Evolutionary conservation across 2,888 invertebrate genomes (phyloP).

Genomic region (Plemyria rubiginata): DNA sequence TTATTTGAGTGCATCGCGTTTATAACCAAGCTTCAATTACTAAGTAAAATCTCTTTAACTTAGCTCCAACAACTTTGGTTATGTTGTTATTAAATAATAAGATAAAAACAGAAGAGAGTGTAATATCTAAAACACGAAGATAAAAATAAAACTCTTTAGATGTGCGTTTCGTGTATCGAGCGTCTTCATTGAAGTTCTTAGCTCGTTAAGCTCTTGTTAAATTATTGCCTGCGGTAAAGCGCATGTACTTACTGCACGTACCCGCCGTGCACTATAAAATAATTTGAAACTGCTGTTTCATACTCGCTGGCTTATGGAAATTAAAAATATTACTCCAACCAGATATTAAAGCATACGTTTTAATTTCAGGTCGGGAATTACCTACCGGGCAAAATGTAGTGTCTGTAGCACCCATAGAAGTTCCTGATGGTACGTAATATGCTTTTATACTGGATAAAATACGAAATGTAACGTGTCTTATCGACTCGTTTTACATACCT

Average conservation of each 20-base stretch:
- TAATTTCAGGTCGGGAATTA: slow-evolving; percentile 79
- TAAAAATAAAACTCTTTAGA: slow-evolving; percentile 20
- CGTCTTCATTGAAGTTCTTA: slow-evolving; percentile 29
- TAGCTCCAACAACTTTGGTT: background rate
- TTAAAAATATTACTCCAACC: slow-evolving; percentile 38
- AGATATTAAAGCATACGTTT: slow-evolving; percentile 51
- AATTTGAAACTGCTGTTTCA: slow-evolving; percentile 36
- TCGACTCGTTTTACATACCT: too few species aligned
- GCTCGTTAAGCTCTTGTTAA: slow-evolving; percentile 33
- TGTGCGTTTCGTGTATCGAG: slow-evolving; percentile 14
- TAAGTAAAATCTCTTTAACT: background rate
- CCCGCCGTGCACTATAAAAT: slow-evolving; percentile 34
- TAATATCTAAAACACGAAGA: slow-evolving; percentile 1
- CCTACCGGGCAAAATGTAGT: slow-evolving; percentile 80
- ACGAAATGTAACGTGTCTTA: background rate
- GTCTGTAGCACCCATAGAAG: slow-evolving; percentile 80
- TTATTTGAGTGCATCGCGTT: slow-evolving; percentile 4
- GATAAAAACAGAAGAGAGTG: too few species aligned
- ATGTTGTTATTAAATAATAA: background rate
- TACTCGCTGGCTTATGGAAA: slow-evolving; percentile 35
- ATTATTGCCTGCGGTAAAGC: slow-evolving; percentile 36
- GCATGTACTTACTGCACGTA: slow-evolving; percentile 21
- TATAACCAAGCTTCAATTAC: background rate
- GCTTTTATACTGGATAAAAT: slow-evolving; percentile 24
- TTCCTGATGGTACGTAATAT: slow-evolving; percentile 74